Evolutionary conservation across 2,888 invertebrate species (phyloP).

Genomic region (Spicauda simplicius): DNA sequence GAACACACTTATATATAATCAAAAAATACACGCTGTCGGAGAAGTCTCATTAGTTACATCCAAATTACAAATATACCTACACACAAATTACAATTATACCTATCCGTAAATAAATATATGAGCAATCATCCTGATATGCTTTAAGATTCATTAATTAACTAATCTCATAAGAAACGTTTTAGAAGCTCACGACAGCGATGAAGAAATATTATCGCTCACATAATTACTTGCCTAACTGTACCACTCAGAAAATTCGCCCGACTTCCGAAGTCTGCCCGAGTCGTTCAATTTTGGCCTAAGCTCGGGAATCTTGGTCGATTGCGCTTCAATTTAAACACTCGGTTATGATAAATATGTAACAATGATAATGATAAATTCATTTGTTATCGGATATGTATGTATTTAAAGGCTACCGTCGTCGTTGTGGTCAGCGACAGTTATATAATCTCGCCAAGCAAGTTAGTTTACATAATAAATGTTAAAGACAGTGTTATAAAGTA

Average conservation of each 20-base stretch:
- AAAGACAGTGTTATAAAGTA: not conserved
- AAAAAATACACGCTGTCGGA: slow-evolving; percentile 21
- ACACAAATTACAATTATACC: slow-evolving; percentile 17
- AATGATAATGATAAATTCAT: slow-evolving; percentile 59
- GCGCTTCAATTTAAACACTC: not conserved
- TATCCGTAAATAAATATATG: slow-evolving; percentile 24
- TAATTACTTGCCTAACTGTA: slow-evolving; percentile 30
- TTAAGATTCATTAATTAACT: slow-evolving; percentile 36
- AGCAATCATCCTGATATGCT: slow-evolving; percentile 36
- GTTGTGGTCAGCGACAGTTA: slow-evolving; percentile 36
- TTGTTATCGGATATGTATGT: slow-evolving; percentile 75
- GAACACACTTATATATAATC: slow-evolving; percentile 9
- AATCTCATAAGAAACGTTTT: slow-evolving; percentile 38
- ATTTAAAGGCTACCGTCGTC: slow-evolving; percentile 37
- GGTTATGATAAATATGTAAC: slow-evolving; percentile 23
- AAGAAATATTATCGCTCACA: slow-evolving; percentile 36
- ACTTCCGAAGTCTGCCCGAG: not conserved
- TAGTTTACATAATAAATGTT: not conserved
- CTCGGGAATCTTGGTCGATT: not conserved
- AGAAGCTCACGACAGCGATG: slow-evolving; percentile 36
- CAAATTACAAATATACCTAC: slow-evolving; percentile 25
- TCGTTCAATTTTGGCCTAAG: not conserved
- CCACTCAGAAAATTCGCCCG: slow-evolving; percentile 5
- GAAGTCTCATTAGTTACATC: slow-evolving; percentile 13
- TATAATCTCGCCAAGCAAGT: slow-evolving; percentile 10